phyloP scores from a whole-genome alignment of 53 echinoderm and acorn worm genomes.

The Luidia sarsii region DNA sequence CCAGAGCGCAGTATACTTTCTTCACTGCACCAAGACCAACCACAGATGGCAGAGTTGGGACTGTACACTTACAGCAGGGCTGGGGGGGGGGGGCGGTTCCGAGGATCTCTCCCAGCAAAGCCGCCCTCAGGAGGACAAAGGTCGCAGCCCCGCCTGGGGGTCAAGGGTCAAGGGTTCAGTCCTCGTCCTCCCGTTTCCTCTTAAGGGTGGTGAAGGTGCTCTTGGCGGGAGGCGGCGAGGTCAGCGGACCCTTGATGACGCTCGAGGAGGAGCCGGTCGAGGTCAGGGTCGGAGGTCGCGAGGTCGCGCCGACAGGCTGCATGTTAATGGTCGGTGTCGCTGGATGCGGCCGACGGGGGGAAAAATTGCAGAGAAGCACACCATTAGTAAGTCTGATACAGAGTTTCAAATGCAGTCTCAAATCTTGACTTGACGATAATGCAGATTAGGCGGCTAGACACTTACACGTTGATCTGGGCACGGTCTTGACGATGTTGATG shows the following conservation, averaged over 20 bases:
- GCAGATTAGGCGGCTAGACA: not conserved
- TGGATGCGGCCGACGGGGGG: not conserved
- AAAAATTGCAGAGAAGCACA: too few relatives aligned
- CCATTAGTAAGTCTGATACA: too few relatives aligned
- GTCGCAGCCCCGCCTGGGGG: not conserved
- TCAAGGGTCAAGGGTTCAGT: not conserved
- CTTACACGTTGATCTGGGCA: slow-evolving; percentile 21
- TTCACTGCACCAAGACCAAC: too few relatives aligned
- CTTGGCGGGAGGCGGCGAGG: slow-evolving; percentile 16
- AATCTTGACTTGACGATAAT: not conserved
- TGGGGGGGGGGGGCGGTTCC: too few relatives aligned
- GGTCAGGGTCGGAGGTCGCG: not conserved
- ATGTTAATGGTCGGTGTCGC: slow-evolving; percentile 26
- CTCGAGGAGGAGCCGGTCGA: not conserved
- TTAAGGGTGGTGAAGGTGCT: slow-evolving; percentile 14
- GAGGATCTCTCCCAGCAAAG: too few relatives aligned
- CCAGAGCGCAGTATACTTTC: too few relatives aligned
- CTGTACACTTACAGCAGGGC: too few relatives aligned
- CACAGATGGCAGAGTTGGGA: too few relatives aligned
- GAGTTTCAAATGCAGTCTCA: not conserved
- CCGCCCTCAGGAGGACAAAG: not conserved
- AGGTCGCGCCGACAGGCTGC: slow-evolving; percentile 2
- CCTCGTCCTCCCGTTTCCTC: slow-evolving; percentile 50
- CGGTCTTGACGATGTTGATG: slow-evolving; percentile 33
- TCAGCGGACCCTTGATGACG: slow-evolving; percentile 27